Evolutionary conservation across 2,113 vertebrate genomes (phyloP).

Genomic region (Eublepharis macularius): DNA sequence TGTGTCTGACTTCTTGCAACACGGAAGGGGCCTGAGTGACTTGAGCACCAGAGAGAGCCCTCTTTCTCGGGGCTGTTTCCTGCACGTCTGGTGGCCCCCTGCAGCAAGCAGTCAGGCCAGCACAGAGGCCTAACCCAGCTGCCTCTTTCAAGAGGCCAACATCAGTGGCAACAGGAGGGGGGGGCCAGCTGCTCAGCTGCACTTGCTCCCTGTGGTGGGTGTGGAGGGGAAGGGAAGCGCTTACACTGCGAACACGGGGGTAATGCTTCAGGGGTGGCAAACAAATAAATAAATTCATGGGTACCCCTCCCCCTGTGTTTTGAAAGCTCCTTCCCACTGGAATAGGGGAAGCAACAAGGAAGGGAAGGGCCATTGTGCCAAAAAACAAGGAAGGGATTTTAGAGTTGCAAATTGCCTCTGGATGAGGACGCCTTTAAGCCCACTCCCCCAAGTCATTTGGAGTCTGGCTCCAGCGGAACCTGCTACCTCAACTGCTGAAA

Average conservation of each 20-base stretch:
- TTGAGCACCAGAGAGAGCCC: too few relatives aligned
- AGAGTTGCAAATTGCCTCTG: too few relatives aligned
- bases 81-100: too few relatives aligned
- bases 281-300: not conserved
- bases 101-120: too few relatives aligned
- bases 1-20: not conserved
- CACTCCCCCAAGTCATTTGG: not conserved
- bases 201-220: not conserved
- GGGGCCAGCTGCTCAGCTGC: not conserved
- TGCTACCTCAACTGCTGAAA: not conserved
- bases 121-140: too few relatives aligned
- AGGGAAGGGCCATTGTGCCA: too few relatives aligned
- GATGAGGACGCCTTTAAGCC: not conserved
- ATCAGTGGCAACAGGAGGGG: not conserved
- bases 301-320: fast-evolving
- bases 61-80: too few relatives aligned
- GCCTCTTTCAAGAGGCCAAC: not conserved
- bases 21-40: too few relatives aligned
- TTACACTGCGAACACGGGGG: not conserved
- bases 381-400: too few relatives aligned
- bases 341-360: not conserved
- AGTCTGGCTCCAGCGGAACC: not conserved
- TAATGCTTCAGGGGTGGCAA: not conserved
- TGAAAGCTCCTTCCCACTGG: not conserved
- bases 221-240: too few relatives aligned